Conservation (phyloP, 2,113 vertebrate species). For the Entomyzon cyanotis region DNA sequence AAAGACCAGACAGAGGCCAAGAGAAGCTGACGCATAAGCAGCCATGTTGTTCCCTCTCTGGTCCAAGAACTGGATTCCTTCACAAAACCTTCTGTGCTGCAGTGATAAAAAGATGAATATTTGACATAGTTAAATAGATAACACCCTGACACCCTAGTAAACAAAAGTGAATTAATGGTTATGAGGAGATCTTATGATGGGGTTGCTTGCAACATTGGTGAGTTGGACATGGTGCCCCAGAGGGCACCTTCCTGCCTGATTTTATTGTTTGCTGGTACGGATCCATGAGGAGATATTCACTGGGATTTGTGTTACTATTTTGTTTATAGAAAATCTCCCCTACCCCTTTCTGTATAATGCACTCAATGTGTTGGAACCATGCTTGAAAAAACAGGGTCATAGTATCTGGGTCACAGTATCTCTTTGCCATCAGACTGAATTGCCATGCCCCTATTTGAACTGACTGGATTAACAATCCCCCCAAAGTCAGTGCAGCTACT, state of each 20-base stretch:
- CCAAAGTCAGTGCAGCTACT: neutral
- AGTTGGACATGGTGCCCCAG: neutral
- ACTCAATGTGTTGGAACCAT: neutral
- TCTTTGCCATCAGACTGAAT: neutral
- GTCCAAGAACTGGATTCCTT: conserved; percentile 13
- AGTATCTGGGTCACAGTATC: neutral
- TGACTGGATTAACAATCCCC: neutral
- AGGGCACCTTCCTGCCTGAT: neutral
- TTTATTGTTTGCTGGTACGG: neutral
- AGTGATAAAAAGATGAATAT: conserved; percentile 34
- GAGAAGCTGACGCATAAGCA: neutral
- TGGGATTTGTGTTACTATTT: neutral
- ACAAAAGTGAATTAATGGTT: neutral
- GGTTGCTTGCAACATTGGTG: neutral
- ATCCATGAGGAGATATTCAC: neutral
- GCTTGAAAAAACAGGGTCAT: neutral
- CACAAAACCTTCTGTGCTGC: neutral
- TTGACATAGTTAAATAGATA: conserved; percentile 23
- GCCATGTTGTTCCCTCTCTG: neutral
- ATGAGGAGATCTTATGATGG: neutral
- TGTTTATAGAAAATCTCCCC: neutral
- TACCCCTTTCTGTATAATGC: neutral
- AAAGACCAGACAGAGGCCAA: neutral
- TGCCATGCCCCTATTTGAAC: neutral
- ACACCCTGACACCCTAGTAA: neutral